phyloP scores from a whole-genome alignment of 2,888 invertebrate species.

The Microplitis deprimator region DNA sequence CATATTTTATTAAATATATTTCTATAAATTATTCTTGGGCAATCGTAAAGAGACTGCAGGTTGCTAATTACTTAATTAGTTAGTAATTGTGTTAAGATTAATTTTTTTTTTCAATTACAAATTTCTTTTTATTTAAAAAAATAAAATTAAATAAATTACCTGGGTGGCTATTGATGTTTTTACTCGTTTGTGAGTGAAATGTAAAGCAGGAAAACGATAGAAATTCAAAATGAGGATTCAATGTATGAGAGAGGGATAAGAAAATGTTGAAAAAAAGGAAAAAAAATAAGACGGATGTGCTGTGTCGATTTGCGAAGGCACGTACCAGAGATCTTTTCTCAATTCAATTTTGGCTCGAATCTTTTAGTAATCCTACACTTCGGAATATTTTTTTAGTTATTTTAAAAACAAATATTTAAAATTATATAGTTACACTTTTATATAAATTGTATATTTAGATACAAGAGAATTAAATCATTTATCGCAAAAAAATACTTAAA shows the following conservation, averaged over 20 bases:
- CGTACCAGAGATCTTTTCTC: slow-evolving; percentile 27
- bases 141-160: neutral
- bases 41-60: too few relatives aligned
- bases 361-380: slow-evolving; percentile 13
- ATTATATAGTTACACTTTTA: neutral
- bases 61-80: too few relatives aligned
- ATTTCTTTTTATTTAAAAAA: neutral
- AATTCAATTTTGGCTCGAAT: slow-evolving; percentile 8
- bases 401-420: neutral
- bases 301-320: slow-evolving; percentile 24
- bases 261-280: slow-evolving; percentile 15
- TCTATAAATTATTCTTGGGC: too few relatives aligned
- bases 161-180: neutral
- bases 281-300: slow-evolving; percentile 20
- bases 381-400: slow-evolving; percentile 4
- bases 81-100: too few relatives aligned
- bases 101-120: too few relatives aligned
- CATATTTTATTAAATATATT: too few relatives aligned
- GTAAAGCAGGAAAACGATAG: slow-evolving; percentile 16
- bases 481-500: neutral
- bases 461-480: neutral
- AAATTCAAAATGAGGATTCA: slow-evolving; percentile 11
- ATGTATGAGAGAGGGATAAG: neutral
- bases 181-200: neutral
- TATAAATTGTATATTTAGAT: neutral